Percentiles rank a stretch among this genome's conserved stretches.
Conservation (phyloP, 2,888 invertebrate species). For the Anoplius nigerrimus region DNA sequence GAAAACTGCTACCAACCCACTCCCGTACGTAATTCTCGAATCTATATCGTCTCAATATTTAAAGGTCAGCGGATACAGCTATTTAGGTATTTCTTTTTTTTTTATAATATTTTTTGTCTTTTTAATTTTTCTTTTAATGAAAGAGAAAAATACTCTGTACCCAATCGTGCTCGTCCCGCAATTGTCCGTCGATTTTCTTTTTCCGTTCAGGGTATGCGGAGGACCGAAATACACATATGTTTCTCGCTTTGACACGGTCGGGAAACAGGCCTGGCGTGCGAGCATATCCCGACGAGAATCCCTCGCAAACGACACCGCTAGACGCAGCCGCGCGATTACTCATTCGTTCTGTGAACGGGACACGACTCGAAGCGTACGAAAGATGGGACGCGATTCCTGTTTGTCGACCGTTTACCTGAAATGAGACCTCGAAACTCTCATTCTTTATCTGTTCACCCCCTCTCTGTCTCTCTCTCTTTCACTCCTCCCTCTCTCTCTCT, state of each 20-base stretch:
- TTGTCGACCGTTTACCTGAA: constrained; percentile 36
- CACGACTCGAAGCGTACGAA: constrained; percentile 32
- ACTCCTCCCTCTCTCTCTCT: not conserved
- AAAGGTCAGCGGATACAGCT: not conserved
- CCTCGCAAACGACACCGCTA: too few relatives aligned
- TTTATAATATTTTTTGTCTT: too few relatives aligned
- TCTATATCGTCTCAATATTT: too few relatives aligned
- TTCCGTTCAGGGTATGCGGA: too few relatives aligned
- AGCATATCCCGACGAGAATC: too few relatives aligned
- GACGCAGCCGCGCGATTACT: constrained; percentile 21
- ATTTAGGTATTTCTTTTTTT: not conserved
- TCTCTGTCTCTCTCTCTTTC: not conserved
- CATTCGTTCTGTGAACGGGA: constrained; percentile 45
- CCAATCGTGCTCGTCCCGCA: not conserved
- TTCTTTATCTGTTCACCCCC: not conserved
- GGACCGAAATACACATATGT: too few relatives aligned
- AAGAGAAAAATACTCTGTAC: constrained; percentile 6
- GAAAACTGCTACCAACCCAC: not conserved
- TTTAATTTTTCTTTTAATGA: too few relatives aligned
- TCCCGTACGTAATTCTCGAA: too few relatives aligned
- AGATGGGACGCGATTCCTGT: constrained; percentile 38
- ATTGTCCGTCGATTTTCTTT: too few relatives aligned
- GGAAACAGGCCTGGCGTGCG: too few relatives aligned
- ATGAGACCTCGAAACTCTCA: constrained; percentile 30
- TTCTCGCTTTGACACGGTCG: too few relatives aligned